phyloP scores from a whole-genome alignment of 2,113 vertebrate genomes.

The Pyxicephalus adspersus region DNA sequence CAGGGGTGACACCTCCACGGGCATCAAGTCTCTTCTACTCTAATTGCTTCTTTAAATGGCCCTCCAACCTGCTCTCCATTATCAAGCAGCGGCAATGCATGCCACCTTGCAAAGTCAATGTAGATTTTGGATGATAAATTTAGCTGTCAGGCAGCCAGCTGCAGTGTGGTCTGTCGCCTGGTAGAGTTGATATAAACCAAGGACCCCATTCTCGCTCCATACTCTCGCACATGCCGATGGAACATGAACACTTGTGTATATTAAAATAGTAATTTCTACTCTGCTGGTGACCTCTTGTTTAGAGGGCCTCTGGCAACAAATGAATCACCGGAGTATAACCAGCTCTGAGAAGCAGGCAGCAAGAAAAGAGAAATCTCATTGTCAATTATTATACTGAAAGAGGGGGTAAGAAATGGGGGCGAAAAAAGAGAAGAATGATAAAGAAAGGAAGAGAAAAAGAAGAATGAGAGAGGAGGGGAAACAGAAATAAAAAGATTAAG shows the following conservation, averaged over 20 bases:
- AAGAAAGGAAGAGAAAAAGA: too few species aligned
- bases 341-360: conserved; percentile 1
- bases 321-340: conserved; percentile 36
- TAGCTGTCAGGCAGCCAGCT: conserved; percentile 41
- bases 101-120: conserved; percentile 23
- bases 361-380: conserved; percentile 27
- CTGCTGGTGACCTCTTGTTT: conserved; percentile 21
- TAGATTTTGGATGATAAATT: conserved; percentile 49
- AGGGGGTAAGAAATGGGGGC: neutral
- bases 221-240: neutral
- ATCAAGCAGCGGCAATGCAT: neutral
- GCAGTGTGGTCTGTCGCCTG: neutral
- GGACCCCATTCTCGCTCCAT: neutral
- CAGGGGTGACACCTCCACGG: conserved; percentile 3
- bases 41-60: conserved; percentile 38
- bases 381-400: neutral
- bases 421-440: too few species aligned
- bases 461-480: too few species aligned
- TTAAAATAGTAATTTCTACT: conserved; percentile 40
- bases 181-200: conserved; percentile 9
- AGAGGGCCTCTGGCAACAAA: conserved; percentile 38
- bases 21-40: neutral
- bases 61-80: conserved; percentile 11
- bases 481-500: too few species aligned
- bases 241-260: conserved; percentile 28